Percentiles rank a stretch among this genome's conserved stretches.
Evolutionary conservation across 23 tunicate species (phyloP).

Genomic region (Trididemnum clinides): DNA sequence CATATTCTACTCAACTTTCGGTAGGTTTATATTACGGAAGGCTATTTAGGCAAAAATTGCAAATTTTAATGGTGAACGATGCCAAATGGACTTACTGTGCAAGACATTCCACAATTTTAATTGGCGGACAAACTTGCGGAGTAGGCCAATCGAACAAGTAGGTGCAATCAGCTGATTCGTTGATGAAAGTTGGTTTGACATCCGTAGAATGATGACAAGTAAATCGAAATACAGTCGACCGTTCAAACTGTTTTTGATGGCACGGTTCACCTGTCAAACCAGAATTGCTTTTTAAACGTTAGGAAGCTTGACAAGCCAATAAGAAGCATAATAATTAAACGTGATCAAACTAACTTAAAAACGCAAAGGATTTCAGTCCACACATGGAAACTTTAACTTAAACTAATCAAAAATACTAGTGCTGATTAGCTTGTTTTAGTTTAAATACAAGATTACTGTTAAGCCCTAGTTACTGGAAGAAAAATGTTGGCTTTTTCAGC

Average conservation of each 20-base stretch:
- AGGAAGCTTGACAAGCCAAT: neutral
- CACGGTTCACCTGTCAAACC: conserved; percentile 41
- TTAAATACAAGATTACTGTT: too few species aligned
- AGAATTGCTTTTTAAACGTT: too few species aligned
- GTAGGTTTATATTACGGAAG: too few species aligned
- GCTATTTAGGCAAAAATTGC: too few species aligned
- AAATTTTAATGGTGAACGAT: neutral
- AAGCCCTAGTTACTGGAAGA: too few species aligned
- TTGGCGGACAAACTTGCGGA: conserved; percentile 79
- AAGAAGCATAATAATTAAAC: neutral
- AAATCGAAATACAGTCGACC: conserved; percentile 43
- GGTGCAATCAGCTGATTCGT: conserved; percentile 65
- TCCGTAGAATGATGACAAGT: conserved; percentile 51
- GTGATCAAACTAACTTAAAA: too few species aligned
- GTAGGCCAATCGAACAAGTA: conserved; percentile 79
- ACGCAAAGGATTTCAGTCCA: too few species aligned
- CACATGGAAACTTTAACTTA: too few species aligned
- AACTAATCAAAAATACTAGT: too few species aligned
- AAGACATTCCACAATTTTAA: conserved; percentile 58
- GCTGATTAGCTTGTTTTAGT: too few species aligned
- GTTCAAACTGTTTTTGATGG: conserved; percentile 30
- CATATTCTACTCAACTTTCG: too few species aligned
- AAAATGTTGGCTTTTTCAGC: too few species aligned
- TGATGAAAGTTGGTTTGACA: conserved; percentile 52
- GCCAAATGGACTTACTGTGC: conserved; percentile 47